Conservation (phyloP, 2,113 vertebrate species). For the Halichoeres trimaculatus region DNA sequence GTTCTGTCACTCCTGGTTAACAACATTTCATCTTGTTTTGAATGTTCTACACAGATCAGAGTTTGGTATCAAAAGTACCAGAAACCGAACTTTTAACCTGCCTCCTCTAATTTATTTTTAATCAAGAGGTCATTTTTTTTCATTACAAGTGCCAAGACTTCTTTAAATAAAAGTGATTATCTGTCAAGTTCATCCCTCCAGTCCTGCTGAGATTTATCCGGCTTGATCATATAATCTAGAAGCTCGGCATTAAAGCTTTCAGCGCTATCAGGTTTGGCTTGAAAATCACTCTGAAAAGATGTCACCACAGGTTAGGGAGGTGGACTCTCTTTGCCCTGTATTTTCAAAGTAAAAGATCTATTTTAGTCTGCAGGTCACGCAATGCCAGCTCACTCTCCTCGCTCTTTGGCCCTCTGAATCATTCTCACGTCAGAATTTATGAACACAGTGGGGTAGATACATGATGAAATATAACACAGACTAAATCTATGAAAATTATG, state of each 20-base stretch:
- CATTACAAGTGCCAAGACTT: slow-evolving; percentile 11
- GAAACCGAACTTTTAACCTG: background rate
- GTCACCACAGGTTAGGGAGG: slow-evolving; percentile 13
- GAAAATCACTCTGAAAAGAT: slow-evolving; percentile 19
- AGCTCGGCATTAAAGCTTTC: slow-evolving; percentile 34
- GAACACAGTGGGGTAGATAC: background rate
- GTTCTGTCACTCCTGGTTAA: slow-evolving; percentile 7
- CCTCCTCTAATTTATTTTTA: slow-evolving; percentile 11
- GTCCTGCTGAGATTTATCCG: slow-evolving; percentile 40
- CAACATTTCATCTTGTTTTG: slow-evolving; percentile 2
- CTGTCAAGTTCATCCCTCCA: slow-evolving; percentile 1
- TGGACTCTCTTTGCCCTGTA: background rate
- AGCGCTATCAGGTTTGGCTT: slow-evolving; percentile 15
- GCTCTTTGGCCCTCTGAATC: background rate
- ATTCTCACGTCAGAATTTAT: background rate
- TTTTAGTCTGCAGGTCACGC: slow-evolving; percentile 22
- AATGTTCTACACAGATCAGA: slow-evolving; percentile 8
- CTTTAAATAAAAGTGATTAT: slow-evolving; percentile 45
- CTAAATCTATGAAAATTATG: background rate
- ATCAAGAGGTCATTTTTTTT: slow-evolving; percentile 9
- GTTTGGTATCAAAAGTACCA: background rate
- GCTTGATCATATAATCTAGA: slow-evolving; percentile 30
- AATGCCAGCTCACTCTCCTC: background rate
- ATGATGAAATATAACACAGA: background rate
- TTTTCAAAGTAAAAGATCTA: slow-evolving; percentile 17